phyloP scores from a whole-genome alignment of 2,113 vertebrate species.

The Heterotilapia buettikoferi region DNA sequence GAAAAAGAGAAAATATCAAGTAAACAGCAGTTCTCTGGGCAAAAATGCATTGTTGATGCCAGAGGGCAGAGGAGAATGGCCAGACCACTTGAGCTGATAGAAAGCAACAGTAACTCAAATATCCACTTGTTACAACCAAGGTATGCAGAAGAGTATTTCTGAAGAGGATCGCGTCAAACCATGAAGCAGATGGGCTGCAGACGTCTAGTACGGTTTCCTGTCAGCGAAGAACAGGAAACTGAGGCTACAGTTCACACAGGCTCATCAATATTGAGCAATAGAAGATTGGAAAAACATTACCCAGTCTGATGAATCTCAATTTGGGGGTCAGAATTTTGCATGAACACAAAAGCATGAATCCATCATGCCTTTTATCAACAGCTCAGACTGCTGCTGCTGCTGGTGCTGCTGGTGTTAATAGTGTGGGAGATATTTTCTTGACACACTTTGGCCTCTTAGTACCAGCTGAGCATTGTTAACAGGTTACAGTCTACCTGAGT shows the following conservation, averaged over 20 bases:
- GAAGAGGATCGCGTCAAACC: fast-evolving
- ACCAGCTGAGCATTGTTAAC: neutral
- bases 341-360: neutral
- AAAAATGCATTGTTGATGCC: neutral
- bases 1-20: neutral
- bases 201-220: fast-evolving
- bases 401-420: neutral
- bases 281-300: neutral
- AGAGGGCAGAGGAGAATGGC: neutral
- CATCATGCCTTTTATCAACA: neutral
- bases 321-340: neutral
- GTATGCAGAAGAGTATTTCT: neutral
- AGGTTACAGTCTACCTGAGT: neutral
- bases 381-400: neutral
- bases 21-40: neutral
- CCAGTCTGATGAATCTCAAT: neutral
- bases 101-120: neutral
- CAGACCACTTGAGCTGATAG: neutral
- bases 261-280: neutral
- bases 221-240: neutral
- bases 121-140: neutral
- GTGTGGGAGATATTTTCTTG: neutral
- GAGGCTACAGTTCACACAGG: neutral
- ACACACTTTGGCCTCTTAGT: neutral
- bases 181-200: neutral